Conservation (phyloP, 2,797 vertebrate species). For the Serranus cabrilla region DNA sequence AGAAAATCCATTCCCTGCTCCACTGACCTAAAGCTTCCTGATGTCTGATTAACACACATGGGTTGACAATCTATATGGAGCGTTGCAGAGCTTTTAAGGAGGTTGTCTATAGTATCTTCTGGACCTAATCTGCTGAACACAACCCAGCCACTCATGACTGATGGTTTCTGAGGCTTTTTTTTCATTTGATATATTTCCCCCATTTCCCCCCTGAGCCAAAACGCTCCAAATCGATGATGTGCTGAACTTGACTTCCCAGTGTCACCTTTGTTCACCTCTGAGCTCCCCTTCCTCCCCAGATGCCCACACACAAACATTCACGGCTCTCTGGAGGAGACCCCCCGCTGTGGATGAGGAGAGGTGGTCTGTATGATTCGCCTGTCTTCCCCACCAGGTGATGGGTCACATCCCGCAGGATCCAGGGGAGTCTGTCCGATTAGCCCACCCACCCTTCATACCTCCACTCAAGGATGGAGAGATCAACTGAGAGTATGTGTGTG, state of each 20-base stretch:
- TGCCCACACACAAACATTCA: slow-evolving; percentile 30
- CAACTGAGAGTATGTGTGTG: slow-evolving; percentile 10
- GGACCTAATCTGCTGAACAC: slow-evolving; percentile 48
- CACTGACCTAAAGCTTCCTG: slow-evolving; percentile 75
- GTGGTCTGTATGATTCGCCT: slow-evolving; percentile 54
- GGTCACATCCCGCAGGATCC: slow-evolving; percentile 70
- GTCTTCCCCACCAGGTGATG: slow-evolving; percentile 64
- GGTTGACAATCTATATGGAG: slow-evolving; percentile 72
- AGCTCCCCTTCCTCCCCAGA: slow-evolving; percentile 9
- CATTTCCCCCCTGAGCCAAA: slow-evolving; percentile 20
- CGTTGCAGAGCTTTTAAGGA: slow-evolving; percentile 57
- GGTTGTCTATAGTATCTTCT: slow-evolving; percentile 41
- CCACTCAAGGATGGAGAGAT: slow-evolving; percentile 62
- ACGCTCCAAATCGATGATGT: slow-evolving; percentile 30
- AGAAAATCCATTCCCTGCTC: slow-evolving; percentile 79
- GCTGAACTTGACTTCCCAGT: slow-evolving; percentile 52
- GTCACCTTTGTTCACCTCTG: slow-evolving; percentile 51
- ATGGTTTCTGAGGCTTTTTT: slow-evolving; percentile 15
- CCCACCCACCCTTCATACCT: slow-evolving; percentile 66
- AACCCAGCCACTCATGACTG: slow-evolving; percentile 22
- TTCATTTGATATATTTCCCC: slow-evolving; percentile 28
- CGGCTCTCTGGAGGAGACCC: slow-evolving; percentile 32
- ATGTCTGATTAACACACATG: slow-evolving; percentile 78
- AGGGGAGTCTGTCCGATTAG: slow-evolving; percentile 75
- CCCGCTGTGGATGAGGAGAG: slow-evolving; percentile 39